A percentile compares a stretch with the other conserved stretches of the same genome.
These are phyloP conservation scores for Archips xylosteana DNA, from an alignment of 2,888 invertebrate species.

Conservation along the genomic window DNA sequence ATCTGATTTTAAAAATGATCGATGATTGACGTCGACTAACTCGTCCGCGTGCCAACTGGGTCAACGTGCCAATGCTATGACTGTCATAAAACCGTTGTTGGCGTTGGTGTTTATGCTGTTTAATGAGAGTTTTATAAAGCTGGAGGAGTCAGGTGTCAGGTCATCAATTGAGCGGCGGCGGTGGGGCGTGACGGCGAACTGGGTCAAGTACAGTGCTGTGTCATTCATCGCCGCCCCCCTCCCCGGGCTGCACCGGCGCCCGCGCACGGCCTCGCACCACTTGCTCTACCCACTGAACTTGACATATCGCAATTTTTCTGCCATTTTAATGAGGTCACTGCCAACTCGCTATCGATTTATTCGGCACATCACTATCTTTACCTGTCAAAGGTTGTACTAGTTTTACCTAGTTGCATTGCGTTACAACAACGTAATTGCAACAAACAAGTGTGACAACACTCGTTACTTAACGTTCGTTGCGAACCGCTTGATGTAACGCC, in stretches of 20 bases:
- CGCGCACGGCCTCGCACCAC: conserved; percentile 69
- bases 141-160: conserved; percentile 35
- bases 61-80: conserved; percentile 80
- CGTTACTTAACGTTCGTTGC: conserved; percentile 76
- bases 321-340: conserved; percentile 63
- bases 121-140: conserved; percentile 60
- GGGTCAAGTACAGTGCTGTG: conserved; percentile 85
- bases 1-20: conserved; percentile 63
- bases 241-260: conserved; percentile 53
- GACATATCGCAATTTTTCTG: conserved; percentile 76
- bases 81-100: conserved; percentile 64
- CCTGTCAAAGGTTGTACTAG: conserved; percentile 38
- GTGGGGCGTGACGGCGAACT: conserved; percentile 74
- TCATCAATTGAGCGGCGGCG: conserved; percentile 43
- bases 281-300: conserved; percentile 71
- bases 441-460: conserved; percentile 78
- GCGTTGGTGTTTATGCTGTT: conserved; percentile 48
- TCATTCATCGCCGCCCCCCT: conserved; percentile 79
- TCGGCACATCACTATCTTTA: conserved; percentile 9
- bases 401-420: conserved; percentile 42
- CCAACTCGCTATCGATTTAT: conserved; percentile 23
- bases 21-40: conserved; percentile 74
- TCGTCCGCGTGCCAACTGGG: conserved; percentile 73
- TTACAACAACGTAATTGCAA: conserved; percentile 77
- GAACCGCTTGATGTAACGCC: conserved; percentile 69